Evolutionary conservation across 1,140 invertebrate genomes (phyloP).

Genomic region (Pectinophora gossypiella): DNA sequence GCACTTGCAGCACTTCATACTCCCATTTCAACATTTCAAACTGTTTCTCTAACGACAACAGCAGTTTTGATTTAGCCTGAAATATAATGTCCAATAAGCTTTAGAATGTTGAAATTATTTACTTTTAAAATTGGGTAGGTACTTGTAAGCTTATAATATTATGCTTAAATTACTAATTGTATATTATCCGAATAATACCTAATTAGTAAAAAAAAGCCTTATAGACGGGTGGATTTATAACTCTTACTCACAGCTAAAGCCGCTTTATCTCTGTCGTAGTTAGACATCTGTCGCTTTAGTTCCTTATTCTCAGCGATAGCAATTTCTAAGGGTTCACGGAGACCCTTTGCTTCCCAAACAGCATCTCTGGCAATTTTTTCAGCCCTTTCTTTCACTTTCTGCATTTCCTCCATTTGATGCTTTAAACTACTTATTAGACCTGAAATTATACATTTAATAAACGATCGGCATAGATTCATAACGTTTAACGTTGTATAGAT

Average conservation of each 20-base stretch:
- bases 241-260: slow-evolving; percentile 71
- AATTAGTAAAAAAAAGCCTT: too few relatives aligned
- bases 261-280: slow-evolving; percentile 86
- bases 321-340: slow-evolving; percentile 82
- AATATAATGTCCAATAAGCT: background rate
- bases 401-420: slow-evolving; percentile 90
- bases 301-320: slow-evolving; percentile 81
- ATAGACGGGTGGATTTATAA: too few relatives aligned
- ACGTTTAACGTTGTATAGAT: background rate
- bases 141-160: too few relatives aligned
- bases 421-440: slow-evolving; percentile 74
- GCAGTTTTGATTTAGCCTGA: slow-evolving; percentile 80
- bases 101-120: background rate
- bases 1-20: slow-evolving; percentile 83
- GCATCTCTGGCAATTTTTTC: slow-evolving; percentile 74
- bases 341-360: slow-evolving; percentile 82
- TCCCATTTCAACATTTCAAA: slow-evolving; percentile 85
- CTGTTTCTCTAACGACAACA: slow-evolving; percentile 79
- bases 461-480: background rate
- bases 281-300: slow-evolving; percentile 82
- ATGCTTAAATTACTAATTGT: too few relatives aligned
- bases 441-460: slow-evolving; percentile 19
- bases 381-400: slow-evolving; percentile 87
- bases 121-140: too few relatives aligned
- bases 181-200: too few relatives aligned